These are phyloP conservation scores for Dromaius novaehollandiae DNA, from an alignment of 2,113 vertebrate genomes.

Conservation along the genomic window DNA sequence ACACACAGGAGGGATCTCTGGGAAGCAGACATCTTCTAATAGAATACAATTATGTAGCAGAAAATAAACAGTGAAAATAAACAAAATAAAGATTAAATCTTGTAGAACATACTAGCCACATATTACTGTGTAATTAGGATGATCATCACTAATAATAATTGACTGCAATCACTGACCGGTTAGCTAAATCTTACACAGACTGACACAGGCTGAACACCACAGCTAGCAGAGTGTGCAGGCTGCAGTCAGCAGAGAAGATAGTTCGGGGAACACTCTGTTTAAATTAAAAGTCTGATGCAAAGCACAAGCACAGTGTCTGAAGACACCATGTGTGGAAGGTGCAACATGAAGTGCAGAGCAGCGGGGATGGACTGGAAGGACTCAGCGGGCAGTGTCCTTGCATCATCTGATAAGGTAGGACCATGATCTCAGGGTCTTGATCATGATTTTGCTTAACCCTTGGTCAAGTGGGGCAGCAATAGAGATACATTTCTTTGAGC, in stretches of 20 bases:
- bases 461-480: not conserved
- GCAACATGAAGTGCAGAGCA: accelerated
- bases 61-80: not conserved
- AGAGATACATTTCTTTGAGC: not conserved
- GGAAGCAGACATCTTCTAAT: not conserved
- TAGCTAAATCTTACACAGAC: not conserved
- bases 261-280: not conserved
- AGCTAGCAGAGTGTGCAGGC: not conserved
- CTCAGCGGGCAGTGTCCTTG: not conserved
- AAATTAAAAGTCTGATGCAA: not conserved
- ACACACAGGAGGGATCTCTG: not conserved
- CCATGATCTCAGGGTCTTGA: not conserved
- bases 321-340: not conserved
- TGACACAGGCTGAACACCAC: not conserved
- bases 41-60: not conserved
- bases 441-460: not conserved
- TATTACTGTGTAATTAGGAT: not conserved
- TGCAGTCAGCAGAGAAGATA: not conserved
- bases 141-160: not conserved
- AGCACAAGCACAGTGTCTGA: not conserved
- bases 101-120: not conserved
- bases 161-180: not conserved
- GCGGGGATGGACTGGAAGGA: not conserved
- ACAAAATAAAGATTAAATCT: not conserved
- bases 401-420: not conserved